A percentile compares a stretch with the other conserved stretches of the same genome.
These are phyloP conservation scores for Marasmarcha lunaedactyla DNA, from an alignment of 2,888 invertebrate species.

Conservation along the genomic window DNA sequence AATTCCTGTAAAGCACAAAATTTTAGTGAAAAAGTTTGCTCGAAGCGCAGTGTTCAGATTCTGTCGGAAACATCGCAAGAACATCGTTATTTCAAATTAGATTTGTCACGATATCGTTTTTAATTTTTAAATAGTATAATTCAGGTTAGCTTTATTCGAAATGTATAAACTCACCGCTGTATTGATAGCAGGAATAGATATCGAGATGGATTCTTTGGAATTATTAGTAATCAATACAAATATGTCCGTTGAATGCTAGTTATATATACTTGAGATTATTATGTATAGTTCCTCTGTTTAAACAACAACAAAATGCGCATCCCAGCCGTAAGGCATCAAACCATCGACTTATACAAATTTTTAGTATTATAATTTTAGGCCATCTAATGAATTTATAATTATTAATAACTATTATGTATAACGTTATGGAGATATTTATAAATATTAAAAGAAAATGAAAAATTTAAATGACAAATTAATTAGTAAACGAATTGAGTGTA, in stretches of 20 bases:
- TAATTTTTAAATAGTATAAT: constrained; percentile 14
- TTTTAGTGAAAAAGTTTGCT: constrained; percentile 12
- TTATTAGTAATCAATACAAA: constrained; percentile 29
- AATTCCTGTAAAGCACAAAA: constrained; percentile 19
- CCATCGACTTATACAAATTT: constrained; percentile 7
- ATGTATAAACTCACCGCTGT: constrained; percentile 50
- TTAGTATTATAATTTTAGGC: constrained; percentile 57
- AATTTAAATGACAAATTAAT: constrained; percentile 58
- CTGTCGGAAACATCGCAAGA: constrained; percentile 47
- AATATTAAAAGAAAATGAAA: constrained; percentile 22
- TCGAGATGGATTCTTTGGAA: constrained; percentile 36
- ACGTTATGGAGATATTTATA: constrained; percentile 51
- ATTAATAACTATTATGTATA: constrained; percentile 25
- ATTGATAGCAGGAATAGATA: constrained; percentile 42
- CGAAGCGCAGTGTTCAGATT: constrained; percentile 31
- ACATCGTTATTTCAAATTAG: constrained; percentile 11
- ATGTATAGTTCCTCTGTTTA: background rate
- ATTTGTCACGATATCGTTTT: constrained; percentile 24
- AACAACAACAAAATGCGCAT: background rate
- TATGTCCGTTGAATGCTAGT: background rate
- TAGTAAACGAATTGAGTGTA: constrained; percentile 46
- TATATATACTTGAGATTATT: background rate
- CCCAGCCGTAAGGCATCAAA: background rate
- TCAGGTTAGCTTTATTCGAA: constrained; percentile 41
- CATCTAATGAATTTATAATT: constrained; percentile 52